Base-by-base conservation (phyloP, 1,140 invertebrate genomes). In the Scaptodrosophila lebanonensis region DNA sequence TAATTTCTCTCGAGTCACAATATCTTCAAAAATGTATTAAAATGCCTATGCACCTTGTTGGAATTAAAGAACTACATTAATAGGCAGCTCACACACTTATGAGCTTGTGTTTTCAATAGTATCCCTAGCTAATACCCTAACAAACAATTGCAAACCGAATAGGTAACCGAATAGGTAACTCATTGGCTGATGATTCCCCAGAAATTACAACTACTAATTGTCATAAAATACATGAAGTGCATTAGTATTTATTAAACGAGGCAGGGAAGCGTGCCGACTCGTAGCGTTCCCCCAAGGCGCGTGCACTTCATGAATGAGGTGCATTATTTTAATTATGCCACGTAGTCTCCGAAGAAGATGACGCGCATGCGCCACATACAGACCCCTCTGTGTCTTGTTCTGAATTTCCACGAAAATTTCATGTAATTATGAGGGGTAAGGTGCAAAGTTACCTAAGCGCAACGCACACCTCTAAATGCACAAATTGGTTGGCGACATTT, bases 171-270 rank as follows among this genome's bases (percentile, higher is more conserved):
- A 43, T 67, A 79, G 73, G 67, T 72, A 68, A 79, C 58, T 79
- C 68, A 77, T 77, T 76, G 66, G 72, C 57, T 61, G 73, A 77
- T 79, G 68, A 77, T 77, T 75, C 77, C 67, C 63, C n/a, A 76
- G 72, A 77, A 79, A 77, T 77, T 73, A 79, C 68, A 72, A 65
- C 73, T 73, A 77, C 59, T 77, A 67, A 79, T 65, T 65, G 72
- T 67, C 72, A 65, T 77, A 66, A 71, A 75, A 66, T 61, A 72
- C 73, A 72, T 72, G 56, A 77, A 72, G 58, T 66, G 54, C 59
- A 79, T 77, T 68, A 61, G 68, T 68, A 79, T 77, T 79, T 77
- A 77, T 82, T 72, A 68, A 77, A 68, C 57, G 59, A 58, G 33
- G 9, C 60, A 61, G 45, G 75, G 69, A 77, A 77, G 73, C 68